A percentile compares a stretch with the other conserved stretches of the same genome.
Evolutionary conservation across 30 jellyfish, hydroid and myxozoan genomes (phyloP).

Genomic region (Aurelia aurita): DNA sequence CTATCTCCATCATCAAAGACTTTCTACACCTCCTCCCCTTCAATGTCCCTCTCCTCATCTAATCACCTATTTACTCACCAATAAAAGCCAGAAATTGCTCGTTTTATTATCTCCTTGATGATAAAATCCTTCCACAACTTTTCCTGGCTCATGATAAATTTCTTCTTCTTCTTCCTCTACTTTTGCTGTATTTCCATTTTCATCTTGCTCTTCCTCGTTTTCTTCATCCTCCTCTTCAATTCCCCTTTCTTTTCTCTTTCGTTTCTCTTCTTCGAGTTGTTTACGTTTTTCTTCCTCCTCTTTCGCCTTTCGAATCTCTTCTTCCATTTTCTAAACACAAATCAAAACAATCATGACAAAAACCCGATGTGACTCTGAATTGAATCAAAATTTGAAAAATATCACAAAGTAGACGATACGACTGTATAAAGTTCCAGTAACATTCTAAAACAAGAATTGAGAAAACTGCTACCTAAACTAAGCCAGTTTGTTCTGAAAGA

Average conservation of each 20-base stretch:
- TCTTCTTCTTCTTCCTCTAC: slow-evolving; percentile 65
- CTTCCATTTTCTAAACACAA: slow-evolving; percentile 74
- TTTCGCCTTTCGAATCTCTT: slow-evolving; percentile 80
- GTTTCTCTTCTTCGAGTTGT: slow-evolving; percentile 57
- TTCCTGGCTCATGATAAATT: slow-evolving; percentile 57
- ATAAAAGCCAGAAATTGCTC: slow-evolving; percentile 54
- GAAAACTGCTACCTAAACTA: no score
- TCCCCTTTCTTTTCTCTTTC: slow-evolving; percentile 62
- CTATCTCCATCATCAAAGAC: slow-evolving; percentile 75
- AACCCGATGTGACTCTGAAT: no score
- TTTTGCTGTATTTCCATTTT: slow-evolving; percentile 52
- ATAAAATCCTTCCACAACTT: slow-evolving; percentile 81
- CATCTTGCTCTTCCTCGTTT: slow-evolving; percentile 60
- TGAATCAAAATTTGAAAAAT: no score
- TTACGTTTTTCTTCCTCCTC: slow-evolving; percentile 74
- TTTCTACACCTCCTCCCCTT: slow-evolving; percentile 68
- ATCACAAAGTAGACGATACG: no score
- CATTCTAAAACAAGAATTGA: no score
- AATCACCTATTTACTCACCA: slow-evolving; percentile 34
- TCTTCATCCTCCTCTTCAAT: background rate
- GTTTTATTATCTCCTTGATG: slow-evolving; percentile 57
- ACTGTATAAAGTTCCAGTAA: no score
- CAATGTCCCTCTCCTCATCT: background rate
- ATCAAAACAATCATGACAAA: no score
- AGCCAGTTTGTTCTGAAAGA: no score